phyloP scores from a whole-genome alignment of 53 echinoderm and acorn worm species.

The Luidia sarsii region DNA sequence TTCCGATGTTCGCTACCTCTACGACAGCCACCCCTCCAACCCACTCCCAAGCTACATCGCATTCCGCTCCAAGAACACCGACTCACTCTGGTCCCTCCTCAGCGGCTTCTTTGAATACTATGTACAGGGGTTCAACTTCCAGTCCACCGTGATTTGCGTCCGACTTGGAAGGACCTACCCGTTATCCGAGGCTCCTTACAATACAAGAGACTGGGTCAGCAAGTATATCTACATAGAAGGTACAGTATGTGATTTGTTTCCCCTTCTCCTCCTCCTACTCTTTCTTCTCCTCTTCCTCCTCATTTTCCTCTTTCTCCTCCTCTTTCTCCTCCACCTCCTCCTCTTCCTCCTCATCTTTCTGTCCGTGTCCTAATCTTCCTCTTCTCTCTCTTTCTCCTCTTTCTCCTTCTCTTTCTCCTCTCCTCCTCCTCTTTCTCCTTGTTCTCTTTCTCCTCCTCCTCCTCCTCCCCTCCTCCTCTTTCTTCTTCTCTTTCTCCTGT shows the following conservation, averaged over 20 bases:
- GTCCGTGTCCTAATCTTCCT: no score
- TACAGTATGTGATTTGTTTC: conserved; percentile 7
- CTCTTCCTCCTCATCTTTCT: no score
- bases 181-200: not conserved
- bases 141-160: conserved; percentile 44
- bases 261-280: no score
- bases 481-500: no score
- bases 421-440: no score
- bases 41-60: conserved; percentile 39
- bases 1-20: conserved; percentile 44
- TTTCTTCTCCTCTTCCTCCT: no score
- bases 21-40: conserved; percentile 8
- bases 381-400: no score
- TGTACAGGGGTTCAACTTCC: conserved; percentile 43
- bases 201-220: conserved; percentile 36
- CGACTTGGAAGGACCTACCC: conserved; percentile 33
- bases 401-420: no score
- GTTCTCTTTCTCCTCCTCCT: no score
- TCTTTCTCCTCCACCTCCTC: no score
- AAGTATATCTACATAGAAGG: conserved; percentile 70
- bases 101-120: conserved; percentile 62
- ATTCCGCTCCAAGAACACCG: conserved; percentile 60
- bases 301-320: no score
- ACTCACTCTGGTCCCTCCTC: conserved; percentile 49
- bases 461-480: no score